These are phyloP conservation scores for Cheumatopsyche charites DNA, from an alignment of 1,140 invertebrate species.

Conservation along the genomic window DNA sequence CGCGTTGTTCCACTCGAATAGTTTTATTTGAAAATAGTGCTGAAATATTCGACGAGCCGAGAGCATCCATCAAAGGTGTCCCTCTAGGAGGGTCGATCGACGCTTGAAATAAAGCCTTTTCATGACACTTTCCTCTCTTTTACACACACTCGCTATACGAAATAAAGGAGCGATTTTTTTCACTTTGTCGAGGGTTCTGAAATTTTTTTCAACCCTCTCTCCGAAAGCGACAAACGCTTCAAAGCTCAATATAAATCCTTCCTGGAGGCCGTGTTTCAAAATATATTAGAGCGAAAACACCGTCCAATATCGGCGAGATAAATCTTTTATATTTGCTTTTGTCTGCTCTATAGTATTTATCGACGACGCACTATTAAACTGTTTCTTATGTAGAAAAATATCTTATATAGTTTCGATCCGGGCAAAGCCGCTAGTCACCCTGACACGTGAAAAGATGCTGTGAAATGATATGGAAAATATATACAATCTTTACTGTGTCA, in stretches of 20 bases:
- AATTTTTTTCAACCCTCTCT: not conserved
- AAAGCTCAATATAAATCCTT: slow-evolving; percentile 15
- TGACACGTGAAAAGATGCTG: slow-evolving; percentile 43
- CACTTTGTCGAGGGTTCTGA: slow-evolving; percentile 3
- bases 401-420: not conserved
- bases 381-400: no score
- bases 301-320: no score
- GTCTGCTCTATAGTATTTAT: no score
- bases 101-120: slow-evolving; percentile 32
- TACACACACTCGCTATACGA: slow-evolving; percentile 3
- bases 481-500: slow-evolving; percentile 50
- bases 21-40: slow-evolving; percentile 32
- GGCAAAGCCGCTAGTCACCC: slow-evolving; percentile 35
- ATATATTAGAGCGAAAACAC: no score
- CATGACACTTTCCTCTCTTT: slow-evolving; percentile 21
- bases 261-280: no score
- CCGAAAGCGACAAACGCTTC: not conserved
- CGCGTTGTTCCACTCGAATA: slow-evolving; percentile 29
- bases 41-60: slow-evolving; percentile 39
- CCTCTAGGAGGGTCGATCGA: slow-evolving; percentile 32
- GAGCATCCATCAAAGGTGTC: slow-evolving; percentile 44
- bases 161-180: not conserved
- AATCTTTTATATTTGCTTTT: no score
- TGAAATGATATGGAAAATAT: slow-evolving; percentile 50
- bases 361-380: no score